Conservation (phyloP, 2,888 invertebrate genomes). For the Andrena fulva region DNA sequence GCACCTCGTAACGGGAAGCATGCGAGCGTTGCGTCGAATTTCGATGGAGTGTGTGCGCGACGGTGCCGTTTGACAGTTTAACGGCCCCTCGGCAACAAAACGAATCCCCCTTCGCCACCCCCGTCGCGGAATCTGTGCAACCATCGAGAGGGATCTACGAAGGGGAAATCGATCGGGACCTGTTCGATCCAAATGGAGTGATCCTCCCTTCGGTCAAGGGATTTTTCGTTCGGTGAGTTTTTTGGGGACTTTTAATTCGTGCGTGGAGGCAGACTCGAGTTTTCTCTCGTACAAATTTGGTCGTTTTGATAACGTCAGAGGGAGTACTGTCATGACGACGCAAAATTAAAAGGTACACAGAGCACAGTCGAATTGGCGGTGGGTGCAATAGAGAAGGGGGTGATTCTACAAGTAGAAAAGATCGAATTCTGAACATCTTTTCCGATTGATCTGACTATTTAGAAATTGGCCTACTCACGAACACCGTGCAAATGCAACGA, state of each 20-base stretch:
- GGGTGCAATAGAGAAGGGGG: no score
- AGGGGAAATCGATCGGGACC: not conserved
- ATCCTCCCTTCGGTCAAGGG: not conserved
- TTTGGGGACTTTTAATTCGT: not conserved
- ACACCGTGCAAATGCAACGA: no score
- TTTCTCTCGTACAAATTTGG: not conserved
- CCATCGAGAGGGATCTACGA: constrained; percentile 1
- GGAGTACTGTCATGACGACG: no score
- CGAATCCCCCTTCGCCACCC: not conserved
- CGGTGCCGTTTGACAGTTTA: constrained; percentile 58
- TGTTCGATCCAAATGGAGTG: constrained; percentile 23
- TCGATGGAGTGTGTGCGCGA: constrained; percentile 9
- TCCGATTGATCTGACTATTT: no score
- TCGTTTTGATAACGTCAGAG: no score
- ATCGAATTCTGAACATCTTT: no score
- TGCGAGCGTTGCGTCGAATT: constrained; percentile 31
- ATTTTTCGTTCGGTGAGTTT: constrained; percentile 51
- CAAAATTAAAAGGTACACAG: no score
- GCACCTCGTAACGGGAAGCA: not conserved
- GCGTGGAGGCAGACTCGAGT: not conserved
- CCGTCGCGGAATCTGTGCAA: not conserved
- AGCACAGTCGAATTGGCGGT: no score
- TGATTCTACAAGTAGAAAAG: no score
- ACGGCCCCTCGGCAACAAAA: constrained; percentile 16
- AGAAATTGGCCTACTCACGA: no score